Evolutionary conservation across 2,888 invertebrate genomes (phyloP).

Genomic region (Brachyopa scutellaris): DNA sequence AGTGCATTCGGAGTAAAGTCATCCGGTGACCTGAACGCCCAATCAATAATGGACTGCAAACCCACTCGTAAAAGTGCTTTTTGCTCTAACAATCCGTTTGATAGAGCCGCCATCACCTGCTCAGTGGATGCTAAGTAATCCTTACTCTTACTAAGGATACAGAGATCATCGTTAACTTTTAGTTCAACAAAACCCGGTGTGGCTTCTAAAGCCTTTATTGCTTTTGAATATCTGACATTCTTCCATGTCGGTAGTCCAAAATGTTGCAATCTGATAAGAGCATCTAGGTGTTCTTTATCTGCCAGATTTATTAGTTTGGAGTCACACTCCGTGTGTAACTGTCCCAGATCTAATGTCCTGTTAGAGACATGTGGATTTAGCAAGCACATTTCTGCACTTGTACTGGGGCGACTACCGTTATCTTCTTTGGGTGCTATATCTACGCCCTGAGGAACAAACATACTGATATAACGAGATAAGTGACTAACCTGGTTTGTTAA

Average conservation of each 20-base stretch:
- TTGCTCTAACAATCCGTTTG: slow-evolving; percentile 19
- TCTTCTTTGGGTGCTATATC: too few species aligned
- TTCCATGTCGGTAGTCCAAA: slow-evolving; percentile 32
- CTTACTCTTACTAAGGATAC: slow-evolving; percentile 14
- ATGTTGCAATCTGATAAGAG: too few species aligned
- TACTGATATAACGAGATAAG: too few species aligned
- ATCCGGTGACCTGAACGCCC: slow-evolving; percentile 31
- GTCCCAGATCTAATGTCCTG: slow-evolving; percentile 19
- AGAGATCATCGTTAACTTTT: slow-evolving; percentile 8
- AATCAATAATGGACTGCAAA: slow-evolving; percentile 23
- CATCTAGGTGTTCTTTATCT: slow-evolving; percentile 8
- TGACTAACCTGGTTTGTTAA: too few species aligned
- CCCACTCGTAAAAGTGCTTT: slow-evolving; percentile 10
- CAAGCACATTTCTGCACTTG: background rate
- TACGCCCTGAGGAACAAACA: too few species aligned
- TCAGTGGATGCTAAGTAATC: slow-evolving; percentile 28
- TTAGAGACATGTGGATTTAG: slow-evolving; percentile 3
- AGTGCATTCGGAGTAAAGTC: slow-evolving; percentile 22
- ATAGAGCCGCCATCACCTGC: slow-evolving; percentile 25
- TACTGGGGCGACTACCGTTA: too few species aligned
- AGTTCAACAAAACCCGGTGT: slow-evolving; percentile 20
- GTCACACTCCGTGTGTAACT: slow-evolving; percentile 24
- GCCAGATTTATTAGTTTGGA: too few species aligned
- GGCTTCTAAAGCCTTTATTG: slow-evolving; percentile 1
- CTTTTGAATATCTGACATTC: slow-evolving; percentile 29